Evolutionary conservation across 2,888 invertebrate species (phyloP).

Genomic region (Apotomis betuletana): DNA sequence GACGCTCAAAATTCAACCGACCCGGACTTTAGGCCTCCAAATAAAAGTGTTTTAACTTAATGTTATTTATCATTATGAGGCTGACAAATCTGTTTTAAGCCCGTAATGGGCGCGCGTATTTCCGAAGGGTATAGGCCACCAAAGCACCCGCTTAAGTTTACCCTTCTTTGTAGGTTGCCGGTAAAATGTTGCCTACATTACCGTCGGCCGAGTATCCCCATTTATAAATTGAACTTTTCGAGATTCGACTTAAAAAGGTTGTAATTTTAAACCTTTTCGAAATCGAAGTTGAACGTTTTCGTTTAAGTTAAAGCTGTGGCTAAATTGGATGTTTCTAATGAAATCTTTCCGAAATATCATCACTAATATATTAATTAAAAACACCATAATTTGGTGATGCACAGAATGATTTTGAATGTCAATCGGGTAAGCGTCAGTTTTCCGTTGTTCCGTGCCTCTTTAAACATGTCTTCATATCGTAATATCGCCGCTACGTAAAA

Average conservation of each 20-base stretch:
- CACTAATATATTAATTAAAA: too few species aligned
- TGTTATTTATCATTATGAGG: slow-evolving; percentile 41
- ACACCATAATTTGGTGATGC: too few species aligned
- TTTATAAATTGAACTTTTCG: slow-evolving; percentile 39
- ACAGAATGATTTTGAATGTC: too few species aligned
- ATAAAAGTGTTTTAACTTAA: slow-evolving; percentile 41
- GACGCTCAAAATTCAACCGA: slow-evolving; percentile 22
- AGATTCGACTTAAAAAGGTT: slow-evolving; percentile 26
- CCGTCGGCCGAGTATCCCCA: slow-evolving; percentile 37
- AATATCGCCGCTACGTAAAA: slow-evolving; percentile 2
- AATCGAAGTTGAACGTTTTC: not conserved
- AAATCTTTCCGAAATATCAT: too few species aligned
- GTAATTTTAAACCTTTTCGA: slow-evolving; percentile 16
- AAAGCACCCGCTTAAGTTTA: slow-evolving; percentile 48
- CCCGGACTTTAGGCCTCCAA: slow-evolving; percentile 14
- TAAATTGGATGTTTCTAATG: too few species aligned
- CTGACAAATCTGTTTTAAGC: slow-evolving; percentile 43
- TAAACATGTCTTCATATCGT: not conserved
- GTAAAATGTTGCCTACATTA: slow-evolving; percentile 46
- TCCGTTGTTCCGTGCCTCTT: not conserved
- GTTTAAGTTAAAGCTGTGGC: not conserved
- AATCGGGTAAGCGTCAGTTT: too few species aligned
- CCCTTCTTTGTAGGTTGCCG: slow-evolving; percentile 45
- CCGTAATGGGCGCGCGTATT: slow-evolving; percentile 52
- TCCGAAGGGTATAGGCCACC: slow-evolving; percentile 49